Evolutionary conservation across 1,140 invertebrate species (phyloP).

Genomic region (Forficula auricularia): DNA sequence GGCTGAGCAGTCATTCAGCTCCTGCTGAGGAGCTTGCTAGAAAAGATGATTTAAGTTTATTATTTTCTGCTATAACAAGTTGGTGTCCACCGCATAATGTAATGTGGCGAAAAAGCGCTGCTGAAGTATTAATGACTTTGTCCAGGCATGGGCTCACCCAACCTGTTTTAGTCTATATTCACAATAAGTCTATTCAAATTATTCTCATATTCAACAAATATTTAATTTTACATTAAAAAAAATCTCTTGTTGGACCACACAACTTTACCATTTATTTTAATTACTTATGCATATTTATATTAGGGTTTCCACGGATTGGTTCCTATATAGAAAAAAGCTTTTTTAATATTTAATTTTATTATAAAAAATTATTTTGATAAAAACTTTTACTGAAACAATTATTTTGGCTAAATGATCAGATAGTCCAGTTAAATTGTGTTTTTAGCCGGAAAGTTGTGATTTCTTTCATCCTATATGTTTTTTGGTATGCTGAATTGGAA

Average conservation of each 20-base stretch:
- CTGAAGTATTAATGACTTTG: conserved; percentile 88
- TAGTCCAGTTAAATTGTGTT: too few relatives aligned
- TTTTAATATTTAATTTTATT: too few relatives aligned
- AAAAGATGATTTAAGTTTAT: conserved; percentile 86
- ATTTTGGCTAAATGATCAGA: too few relatives aligned
- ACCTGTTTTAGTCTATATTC: conserved; percentile 88
- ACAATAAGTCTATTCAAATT: conserved; percentile 49
- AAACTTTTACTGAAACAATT: too few relatives aligned
- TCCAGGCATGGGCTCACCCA: conserved; percentile 83
- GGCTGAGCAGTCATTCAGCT: conserved; percentile 76
- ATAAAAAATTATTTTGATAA: too few relatives aligned
- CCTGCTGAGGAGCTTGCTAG: conserved; percentile 90
- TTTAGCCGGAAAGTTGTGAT: too few relatives aligned
- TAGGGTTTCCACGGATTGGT: too few relatives aligned
- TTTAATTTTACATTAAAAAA: not conserved
- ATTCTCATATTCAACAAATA: not conserved
- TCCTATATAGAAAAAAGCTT: too few relatives aligned
- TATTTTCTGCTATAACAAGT: conserved; percentile 93
- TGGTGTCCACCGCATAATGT: conserved; percentile 83
- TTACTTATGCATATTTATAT: not conserved
- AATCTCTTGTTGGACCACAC: not conserved
- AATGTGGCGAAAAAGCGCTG: conserved; percentile 91
- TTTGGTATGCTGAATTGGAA: too few relatives aligned
- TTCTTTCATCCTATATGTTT: too few relatives aligned
- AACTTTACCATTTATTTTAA: not conserved